Conservation (phyloP, 2,888 invertebrate species). For the Tetanocera ferruginea region DNA sequence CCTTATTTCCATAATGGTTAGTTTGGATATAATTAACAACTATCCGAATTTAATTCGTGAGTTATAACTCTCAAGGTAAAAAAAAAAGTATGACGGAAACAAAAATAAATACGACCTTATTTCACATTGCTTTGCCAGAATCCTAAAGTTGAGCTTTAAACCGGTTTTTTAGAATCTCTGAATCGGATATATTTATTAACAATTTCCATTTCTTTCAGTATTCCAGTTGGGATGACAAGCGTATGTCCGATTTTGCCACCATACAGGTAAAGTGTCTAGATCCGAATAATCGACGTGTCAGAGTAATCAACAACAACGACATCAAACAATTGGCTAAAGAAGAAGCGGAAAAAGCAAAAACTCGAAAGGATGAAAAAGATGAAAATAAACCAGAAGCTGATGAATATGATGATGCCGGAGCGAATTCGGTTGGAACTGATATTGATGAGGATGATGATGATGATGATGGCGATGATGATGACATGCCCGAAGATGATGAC, state of each 20-base stretch:
- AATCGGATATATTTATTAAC: neutral
- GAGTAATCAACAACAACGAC: conserved; percentile 57
- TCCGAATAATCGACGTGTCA: conserved; percentile 62
- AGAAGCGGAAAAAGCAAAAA: conserved; percentile 49
- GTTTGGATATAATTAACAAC: too few species aligned
- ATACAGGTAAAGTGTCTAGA: conserved; percentile 65
- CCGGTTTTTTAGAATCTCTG: too few species aligned
- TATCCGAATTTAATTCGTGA: too few species aligned
- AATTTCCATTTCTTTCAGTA: conserved; percentile 56
- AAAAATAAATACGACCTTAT: too few species aligned
- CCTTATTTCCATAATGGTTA: too few species aligned
- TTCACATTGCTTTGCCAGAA: too few species aligned
- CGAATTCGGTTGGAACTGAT: neutral
- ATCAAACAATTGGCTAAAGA: conserved; percentile 55
- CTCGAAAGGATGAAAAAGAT: conserved; percentile 40
- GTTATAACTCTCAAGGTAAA: too few species aligned
- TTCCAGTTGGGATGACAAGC: conserved; percentile 69
- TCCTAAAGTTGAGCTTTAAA: too few species aligned
- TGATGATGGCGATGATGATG: conserved; percentile 48
- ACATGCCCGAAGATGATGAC: conserved; percentile 46
- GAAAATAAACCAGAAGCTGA: conserved; percentile 14
- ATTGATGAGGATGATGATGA: conserved; percentile 48
- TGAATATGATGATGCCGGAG: conserved; percentile 20
- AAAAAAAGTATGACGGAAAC: too few species aligned
- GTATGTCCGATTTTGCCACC: conserved; percentile 64